Conservation (phyloP, 2,888 invertebrate species). For the Coelinius sp. region DNA sequence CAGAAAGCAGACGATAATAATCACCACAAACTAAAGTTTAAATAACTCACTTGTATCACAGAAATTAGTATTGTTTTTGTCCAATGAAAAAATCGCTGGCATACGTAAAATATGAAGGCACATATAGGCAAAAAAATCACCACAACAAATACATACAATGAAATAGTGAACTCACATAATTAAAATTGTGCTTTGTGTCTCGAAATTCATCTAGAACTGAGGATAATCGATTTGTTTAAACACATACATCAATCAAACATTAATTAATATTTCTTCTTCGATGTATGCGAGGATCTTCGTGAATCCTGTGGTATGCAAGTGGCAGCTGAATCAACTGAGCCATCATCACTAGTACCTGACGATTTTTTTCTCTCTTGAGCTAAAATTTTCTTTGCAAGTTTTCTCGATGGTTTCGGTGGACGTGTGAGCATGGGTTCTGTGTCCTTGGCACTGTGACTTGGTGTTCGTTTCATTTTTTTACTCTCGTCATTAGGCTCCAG, state of each 20-base stretch:
- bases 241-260: neutral
- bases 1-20: slow-evolving; percentile 16
- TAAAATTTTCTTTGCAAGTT: slow-evolving; percentile 31
- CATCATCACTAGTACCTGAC: slow-evolving; percentile 43
- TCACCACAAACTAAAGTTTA: neutral
- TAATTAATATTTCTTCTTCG: neutral
- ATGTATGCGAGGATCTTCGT: neutral
- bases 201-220: no score
- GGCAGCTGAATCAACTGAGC: slow-evolving; percentile 48
- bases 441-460: neutral
- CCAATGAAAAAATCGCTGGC: slow-evolving; percentile 26
- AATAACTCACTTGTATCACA: slow-evolving; percentile 45
- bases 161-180: neutral
- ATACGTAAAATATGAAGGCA: slow-evolving; percentile 36
- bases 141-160: neutral
- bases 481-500: neutral
- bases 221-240: no score
- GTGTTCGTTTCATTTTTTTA: neutral
- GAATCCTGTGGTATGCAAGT: slow-evolving; percentile 62
- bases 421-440: neutral
- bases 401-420: neutral
- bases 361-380: slow-evolving; percentile 55
- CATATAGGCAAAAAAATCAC: slow-evolving; percentile 13
- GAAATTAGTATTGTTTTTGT: slow-evolving; percentile 33
- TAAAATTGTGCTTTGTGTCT: neutral